Percentiles rank a stretch among this genome's conserved stretches.
These are phyloP conservation scores for Pectinophora gossypiella DNA, from an alignment of 1,140 invertebrate species.

Conservation along the genomic window DNA sequence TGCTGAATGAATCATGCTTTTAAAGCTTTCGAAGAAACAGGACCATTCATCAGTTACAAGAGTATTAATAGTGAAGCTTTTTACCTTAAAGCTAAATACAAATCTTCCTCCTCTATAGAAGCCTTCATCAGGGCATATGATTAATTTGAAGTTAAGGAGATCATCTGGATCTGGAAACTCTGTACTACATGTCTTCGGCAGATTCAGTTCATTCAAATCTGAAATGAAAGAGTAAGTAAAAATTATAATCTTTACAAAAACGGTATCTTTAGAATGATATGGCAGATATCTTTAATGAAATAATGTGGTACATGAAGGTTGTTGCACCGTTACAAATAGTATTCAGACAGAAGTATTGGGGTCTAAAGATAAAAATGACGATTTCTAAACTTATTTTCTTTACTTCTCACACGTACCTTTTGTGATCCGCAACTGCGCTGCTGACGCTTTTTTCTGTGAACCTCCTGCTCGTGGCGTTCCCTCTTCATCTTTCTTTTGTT, in stretches of 20 bases:
- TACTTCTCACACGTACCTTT: slow-evolving; percentile 83
- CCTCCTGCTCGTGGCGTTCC: slow-evolving; percentile 83
- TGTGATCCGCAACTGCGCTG: slow-evolving; percentile 96
- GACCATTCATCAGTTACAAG: no score
- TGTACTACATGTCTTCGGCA: slow-evolving; percentile 97
- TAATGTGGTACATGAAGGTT: no score
- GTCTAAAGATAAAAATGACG: background rate
- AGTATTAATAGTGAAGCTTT: no score
- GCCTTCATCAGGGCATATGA: slow-evolving; percentile 98
- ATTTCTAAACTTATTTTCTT: background rate
- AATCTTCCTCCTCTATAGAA: slow-evolving; percentile 96
- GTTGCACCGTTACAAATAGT: no score
- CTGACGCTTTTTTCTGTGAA: slow-evolving; percentile 93
- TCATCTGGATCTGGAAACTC: slow-evolving; percentile 98
- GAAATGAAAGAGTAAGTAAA: slow-evolving; percentile 59
- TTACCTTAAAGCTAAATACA: slow-evolving; percentile 95
- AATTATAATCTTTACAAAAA: no score
- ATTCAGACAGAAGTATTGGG: no score
- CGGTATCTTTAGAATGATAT: background rate
- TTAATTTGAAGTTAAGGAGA: slow-evolving; percentile 95
- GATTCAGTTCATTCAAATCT: slow-evolving; percentile 98
- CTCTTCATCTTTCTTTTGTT: slow-evolving; percentile 98
- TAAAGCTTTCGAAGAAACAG: no score
- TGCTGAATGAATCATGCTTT: no score
- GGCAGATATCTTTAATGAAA: no score